A percentile compares a stretch with the other conserved stretches of the same genome.
Evolutionary conservation across 2,888 invertebrate species (phyloP).

Genomic region (Perizoma affinitatum): DNA sequence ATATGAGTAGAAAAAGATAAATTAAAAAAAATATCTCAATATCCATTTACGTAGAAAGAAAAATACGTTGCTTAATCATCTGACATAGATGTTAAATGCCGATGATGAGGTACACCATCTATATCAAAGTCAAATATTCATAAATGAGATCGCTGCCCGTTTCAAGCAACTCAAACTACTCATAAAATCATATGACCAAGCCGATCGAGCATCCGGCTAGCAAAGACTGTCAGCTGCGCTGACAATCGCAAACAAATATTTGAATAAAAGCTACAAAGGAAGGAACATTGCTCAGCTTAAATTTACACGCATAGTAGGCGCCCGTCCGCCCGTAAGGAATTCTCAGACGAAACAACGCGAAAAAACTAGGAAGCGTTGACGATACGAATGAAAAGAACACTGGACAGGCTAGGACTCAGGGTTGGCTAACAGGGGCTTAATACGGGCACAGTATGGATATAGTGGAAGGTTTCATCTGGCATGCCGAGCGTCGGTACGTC

Average conservation of each 20-base stretch:
- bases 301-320: conserved; percentile 75
- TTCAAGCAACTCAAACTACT: not conserved
- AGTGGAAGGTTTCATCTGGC: no score
- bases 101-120: no score
- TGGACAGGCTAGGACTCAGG: conserved; percentile 21
- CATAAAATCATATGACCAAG: not conserved
- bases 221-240: conserved; percentile 38
- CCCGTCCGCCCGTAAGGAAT: conserved; percentile 66
- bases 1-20: no score
- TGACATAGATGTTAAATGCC: no score
- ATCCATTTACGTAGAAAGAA: no score
- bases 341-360: conserved; percentile 61
- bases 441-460: not conserved
- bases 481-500: no score
- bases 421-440: not conserved
- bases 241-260: conserved; percentile 55
- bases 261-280: conserved; percentile 57
- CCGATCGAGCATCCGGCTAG: conserved; percentile 13
- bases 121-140: no score
- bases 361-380: conserved; percentile 71
- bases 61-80: no score
- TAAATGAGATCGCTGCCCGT: no score
- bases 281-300: conserved; percentile 65
- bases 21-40: no score
- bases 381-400: conserved; percentile 73